Conservation (phyloP, 2,888 invertebrate species). For the Apotomis capreana region DNA sequence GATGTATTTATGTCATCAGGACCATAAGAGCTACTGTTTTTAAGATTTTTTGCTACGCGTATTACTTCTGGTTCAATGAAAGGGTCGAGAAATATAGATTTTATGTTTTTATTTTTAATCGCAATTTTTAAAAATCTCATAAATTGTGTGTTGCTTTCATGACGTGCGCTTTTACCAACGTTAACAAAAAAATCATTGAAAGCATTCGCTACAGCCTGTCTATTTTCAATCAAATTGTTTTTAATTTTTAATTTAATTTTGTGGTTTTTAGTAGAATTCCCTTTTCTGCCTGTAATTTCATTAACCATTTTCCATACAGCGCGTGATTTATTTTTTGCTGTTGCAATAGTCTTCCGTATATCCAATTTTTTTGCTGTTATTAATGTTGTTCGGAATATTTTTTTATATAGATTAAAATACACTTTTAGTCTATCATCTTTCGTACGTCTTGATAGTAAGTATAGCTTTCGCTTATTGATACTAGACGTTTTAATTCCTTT, state of each 20-base stretch:
- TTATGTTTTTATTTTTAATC: neutral
- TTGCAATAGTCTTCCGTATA: neutral
- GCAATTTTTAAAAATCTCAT: neutral
- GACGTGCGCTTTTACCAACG: neutral
- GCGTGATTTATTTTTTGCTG: neutral
- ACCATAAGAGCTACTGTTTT: neutral
- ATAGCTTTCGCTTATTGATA: neutral
- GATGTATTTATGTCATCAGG: neutral
- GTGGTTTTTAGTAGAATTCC: neutral
- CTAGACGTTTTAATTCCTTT: neutral
- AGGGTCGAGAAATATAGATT: neutral
- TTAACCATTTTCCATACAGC: neutral
- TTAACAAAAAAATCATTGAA: neutral
- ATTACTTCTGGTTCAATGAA: slow-evolving; percentile 10
- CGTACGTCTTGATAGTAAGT: neutral
- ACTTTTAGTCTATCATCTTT: neutral
- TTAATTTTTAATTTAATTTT: neutral
- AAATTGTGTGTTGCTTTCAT: neutral
- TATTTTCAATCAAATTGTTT: neutral
- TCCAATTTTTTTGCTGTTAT: neutral
- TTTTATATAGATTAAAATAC: neutral
- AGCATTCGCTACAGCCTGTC: neutral
- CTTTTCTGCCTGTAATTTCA: neutral
- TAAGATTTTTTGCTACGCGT: neutral
- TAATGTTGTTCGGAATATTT: neutral